Base-by-base conservation (phyloP, 2,113 vertebrate species). In the Puffinus mauretanicus region DNA sequence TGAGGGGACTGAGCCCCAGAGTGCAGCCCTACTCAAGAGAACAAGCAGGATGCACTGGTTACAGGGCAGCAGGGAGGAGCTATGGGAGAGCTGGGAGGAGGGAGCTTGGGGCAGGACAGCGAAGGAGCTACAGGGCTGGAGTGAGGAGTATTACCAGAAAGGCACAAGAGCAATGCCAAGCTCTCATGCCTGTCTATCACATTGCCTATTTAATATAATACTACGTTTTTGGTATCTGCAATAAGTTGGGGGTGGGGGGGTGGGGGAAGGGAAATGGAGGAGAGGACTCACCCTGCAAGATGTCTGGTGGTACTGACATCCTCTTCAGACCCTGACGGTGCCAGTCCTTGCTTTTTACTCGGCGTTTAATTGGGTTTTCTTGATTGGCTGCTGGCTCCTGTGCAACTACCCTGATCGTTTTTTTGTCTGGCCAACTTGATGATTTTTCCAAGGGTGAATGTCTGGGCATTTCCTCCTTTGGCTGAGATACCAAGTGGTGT, bases 381-480 rank as follows among this genome's bases (percentile, higher is more conserved):
- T 93, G 82, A 6, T 4, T 65, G 30, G 32, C 61, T 24, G 27
- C 79, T 19, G 46, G 42, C 13, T 93, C 54, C 77, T 90, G 70
- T 57, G 71, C 29, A 49, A 55, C 72, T 27, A 54, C 24, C n/a
- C 60, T 70, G 7, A 22, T 2, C 1, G 4, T 1, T 60, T 83
- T 95, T 83, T 96, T 96, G 30, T 98, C 94, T 29, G 98, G 98
- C 94, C 98, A 98, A 85, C 98, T 98, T 54, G 97, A 98, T 3
- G 98, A 95, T 85, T 98, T 98, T 95, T 98, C 98, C 81, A 98
- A 97, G 4, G 93, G 97, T 7, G 86, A 69, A 27, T 98, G 98
- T 69, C 84, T 88, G 47, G 87, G 44, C 24, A 8, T 30, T 79
- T 73, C 75, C 34, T 71, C 82, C 64, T 79, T 95, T 38, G 71